Evolutionary conservation across 2,113 vertebrate genomes (phyloP).

Genomic region (Grammomys dolichurus): DNA sequence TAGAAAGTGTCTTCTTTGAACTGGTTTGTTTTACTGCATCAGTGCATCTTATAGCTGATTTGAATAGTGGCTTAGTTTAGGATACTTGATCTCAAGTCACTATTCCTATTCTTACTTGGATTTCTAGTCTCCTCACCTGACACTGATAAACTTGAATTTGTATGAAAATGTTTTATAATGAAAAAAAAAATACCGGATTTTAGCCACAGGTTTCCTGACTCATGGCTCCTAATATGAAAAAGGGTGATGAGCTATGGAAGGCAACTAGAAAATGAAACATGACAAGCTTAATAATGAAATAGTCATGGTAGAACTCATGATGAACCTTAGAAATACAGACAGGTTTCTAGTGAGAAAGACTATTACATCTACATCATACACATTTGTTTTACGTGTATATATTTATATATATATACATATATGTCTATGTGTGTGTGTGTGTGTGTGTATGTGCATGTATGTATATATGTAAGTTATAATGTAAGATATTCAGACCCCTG

Average conservation of each 20-base stretch:
- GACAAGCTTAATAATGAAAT: not conserved
- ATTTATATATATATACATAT: not conserved
- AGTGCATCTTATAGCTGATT: not conserved
- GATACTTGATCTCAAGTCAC: not conserved
- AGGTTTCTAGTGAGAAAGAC: not conserved
- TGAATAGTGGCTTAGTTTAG: not conserved
- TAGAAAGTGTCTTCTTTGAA: not conserved
- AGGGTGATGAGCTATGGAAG: not conserved
- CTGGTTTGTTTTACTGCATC: not conserved
- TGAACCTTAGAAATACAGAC: not conserved
- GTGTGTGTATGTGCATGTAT: too few species aligned
- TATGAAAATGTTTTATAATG: not conserved
- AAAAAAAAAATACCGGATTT: not conserved
- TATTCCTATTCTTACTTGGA: not conserved
- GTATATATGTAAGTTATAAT: too few species aligned
- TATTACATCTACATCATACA: not conserved
- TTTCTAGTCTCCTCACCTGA: not conserved
- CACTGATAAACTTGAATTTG: not conserved
- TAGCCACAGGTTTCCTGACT: not conserved
- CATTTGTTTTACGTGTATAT: not conserved
- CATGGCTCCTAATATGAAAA: not conserved
- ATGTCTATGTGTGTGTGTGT: too few species aligned
- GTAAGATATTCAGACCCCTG: not conserved
- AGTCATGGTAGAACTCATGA: rapidly evolving
- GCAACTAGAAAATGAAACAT: not conserved